Base-by-base conservation (phyloP, 1,140 invertebrate genomes). In the Zaprionus tsacasi region DNA sequence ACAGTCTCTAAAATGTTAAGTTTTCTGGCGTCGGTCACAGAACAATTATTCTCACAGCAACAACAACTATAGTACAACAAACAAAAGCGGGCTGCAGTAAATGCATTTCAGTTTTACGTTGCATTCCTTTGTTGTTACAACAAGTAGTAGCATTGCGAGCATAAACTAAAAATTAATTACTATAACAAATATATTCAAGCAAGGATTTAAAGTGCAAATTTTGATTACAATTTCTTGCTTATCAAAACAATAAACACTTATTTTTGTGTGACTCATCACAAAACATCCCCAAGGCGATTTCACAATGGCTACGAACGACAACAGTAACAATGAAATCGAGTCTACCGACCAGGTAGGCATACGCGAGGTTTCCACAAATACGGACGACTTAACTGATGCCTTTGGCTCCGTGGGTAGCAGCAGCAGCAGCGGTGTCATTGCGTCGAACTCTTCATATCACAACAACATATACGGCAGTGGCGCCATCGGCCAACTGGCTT, bases 401-500 rank as follows among this genome's bases (percentile, higher is more conserved):
- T 76, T 92, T 25, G 91, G 91, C 1, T 91, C 91, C 0, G 52
- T 79, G 0, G 76, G 81, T 25, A 73, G 68, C 2, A 59, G 52
- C 48, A 59, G 52, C 48, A 77, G 66, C 33, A 65, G 57, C 43
- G 12, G 25, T 11, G 7, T 43, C 13, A 33, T 40, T 10, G 33
- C 68, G 13, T 55, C 59, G 27, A 43, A 48, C 30, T 68, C 75
- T 2, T 36, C 43, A 6, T 59, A 72, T 56, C 65, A 76, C 45
- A 80, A 66, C 45, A 67, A 64, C 48, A 27, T 48, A 4, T 79
- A 81, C 7, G 82, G 78, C n/a, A 88, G 48, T 21, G 91, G 91
- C 8, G 91, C 91, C 25, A 91, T 91, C 17, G 91, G 87, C 0
- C 90, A 91, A 54, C 67, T 92, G 15, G 83, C 91, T 6, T 70